Conservation (phyloP, 2,888 invertebrate species). For the Heteromurus nitidus region DNA sequence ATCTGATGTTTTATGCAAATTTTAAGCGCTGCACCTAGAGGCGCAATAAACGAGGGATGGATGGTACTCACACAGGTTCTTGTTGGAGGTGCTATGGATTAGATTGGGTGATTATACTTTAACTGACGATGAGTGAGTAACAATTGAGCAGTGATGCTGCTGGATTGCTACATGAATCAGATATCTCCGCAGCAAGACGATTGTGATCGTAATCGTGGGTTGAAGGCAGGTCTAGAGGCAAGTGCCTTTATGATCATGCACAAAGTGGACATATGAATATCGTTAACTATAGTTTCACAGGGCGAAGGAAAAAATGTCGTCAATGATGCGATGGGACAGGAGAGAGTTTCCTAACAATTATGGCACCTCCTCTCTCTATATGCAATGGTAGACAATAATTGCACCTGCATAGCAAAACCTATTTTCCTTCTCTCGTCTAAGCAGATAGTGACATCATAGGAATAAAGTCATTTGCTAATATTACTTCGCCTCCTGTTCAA, state of each 20-base stretch:
- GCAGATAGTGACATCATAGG: not conserved
- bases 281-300: too few relatives aligned
- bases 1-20: too few relatives aligned
- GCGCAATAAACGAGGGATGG: not conserved
- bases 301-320: constrained; percentile 52
- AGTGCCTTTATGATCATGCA: not conserved
- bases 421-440: not conserved
- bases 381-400: too few relatives aligned
- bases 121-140: not conserved
- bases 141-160: not conserved
- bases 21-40: not conserved
- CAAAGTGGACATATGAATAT: not conserved
- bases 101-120: too few relatives aligned
- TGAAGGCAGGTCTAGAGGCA: too few relatives aligned
- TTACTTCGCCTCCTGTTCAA: too few relatives aligned
- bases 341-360: constrained; percentile 37
- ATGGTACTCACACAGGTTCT: not conserved
- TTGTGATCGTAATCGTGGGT: too few relatives aligned
- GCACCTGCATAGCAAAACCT: not conserved
- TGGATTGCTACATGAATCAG: not conserved
- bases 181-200: constrained; percentile 24
- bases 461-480: not conserved
- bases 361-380: too few relatives aligned
- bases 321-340: constrained; percentile 16
- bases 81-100: constrained; percentile 25